phyloP scores from a whole-genome alignment of 2,797 vertebrate genomes.

The Schizopygopsis pylzovi region DNA sequence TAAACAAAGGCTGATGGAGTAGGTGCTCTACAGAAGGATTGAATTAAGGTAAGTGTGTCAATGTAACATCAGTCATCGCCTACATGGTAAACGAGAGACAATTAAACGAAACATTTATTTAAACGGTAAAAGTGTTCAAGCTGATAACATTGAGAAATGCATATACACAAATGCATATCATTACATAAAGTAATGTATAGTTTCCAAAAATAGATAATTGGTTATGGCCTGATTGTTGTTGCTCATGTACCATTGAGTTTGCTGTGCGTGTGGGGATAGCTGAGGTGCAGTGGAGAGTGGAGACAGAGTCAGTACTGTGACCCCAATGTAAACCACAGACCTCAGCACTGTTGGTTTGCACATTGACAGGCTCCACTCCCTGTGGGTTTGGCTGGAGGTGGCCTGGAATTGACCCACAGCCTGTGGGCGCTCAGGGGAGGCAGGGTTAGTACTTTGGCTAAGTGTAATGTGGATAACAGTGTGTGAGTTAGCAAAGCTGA shows the following conservation, averaged over 20 bases:
- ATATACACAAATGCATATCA: not conserved
- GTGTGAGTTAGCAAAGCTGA: conserved; percentile 58
- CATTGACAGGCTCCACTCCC: conserved; percentile 75
- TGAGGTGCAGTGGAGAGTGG: conserved; percentile 51
- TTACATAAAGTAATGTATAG: not conserved
- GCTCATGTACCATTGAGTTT: conserved; percentile 36
- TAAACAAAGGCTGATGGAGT: conserved; percentile 48
- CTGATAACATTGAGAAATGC: not conserved
- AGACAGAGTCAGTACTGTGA: conserved; percentile 72
- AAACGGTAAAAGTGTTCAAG: not conserved
- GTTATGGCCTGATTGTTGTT: conserved; percentile 31
- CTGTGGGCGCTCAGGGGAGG: conserved; percentile 62
- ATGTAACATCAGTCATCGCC: not conserved
- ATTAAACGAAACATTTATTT: not conserved
- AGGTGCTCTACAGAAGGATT: conserved; percentile 22
- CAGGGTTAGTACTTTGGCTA: conserved; percentile 57
- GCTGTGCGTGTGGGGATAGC: not conserved
- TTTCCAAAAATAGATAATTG: conserved; percentile 11
- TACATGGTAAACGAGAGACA: not conserved
- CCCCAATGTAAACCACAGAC: conserved; percentile 68
- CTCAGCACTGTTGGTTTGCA: conserved; percentile 71
- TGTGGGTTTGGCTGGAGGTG: conserved; percentile 66
- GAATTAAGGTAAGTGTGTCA: not conserved
- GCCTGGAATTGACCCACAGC: conserved; percentile 74
- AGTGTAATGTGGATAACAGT: conserved; percentile 38